Conservation (phyloP, 1,140 invertebrate species). For the Nasonia vitripennis region DNA sequence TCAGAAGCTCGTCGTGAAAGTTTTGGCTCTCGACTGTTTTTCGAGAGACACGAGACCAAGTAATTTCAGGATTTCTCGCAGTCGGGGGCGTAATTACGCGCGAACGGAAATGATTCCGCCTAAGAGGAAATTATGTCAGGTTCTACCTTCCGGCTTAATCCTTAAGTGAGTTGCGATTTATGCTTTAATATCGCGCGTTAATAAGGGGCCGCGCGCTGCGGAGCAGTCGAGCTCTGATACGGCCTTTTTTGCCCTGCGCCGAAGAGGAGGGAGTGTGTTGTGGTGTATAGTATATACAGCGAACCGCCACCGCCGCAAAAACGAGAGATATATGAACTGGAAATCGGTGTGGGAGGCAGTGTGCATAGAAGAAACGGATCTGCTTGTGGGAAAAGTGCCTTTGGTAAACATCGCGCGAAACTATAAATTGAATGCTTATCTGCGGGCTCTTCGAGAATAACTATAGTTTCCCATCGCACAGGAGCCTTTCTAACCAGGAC, state of each 20-base stretch:
- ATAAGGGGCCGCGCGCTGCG: conserved; percentile 16
- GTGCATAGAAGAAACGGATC: not conserved
- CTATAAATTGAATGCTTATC: not conserved
- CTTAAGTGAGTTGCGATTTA: conserved; percentile 67
- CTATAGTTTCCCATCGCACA: not conserved
- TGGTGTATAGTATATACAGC: not conserved
- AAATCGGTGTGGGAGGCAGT: not conserved
- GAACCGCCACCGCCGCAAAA: conserved; percentile 10
- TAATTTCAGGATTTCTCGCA: conserved; percentile 40
- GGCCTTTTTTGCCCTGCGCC: conserved; percentile 21
- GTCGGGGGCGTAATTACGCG: conserved; percentile 46
- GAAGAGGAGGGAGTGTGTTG: not conserved
- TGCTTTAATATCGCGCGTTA: conserved; percentile 63
- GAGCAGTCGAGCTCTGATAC: conserved; percentile 17
- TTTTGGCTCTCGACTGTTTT: conserved; percentile 45
- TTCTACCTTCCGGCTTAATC: conserved; percentile 49
- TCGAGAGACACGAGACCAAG: conserved; percentile 33
- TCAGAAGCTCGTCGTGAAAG: conserved; percentile 24
- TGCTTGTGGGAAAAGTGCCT: not conserved
- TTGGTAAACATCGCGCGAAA: not conserved
- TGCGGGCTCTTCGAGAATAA: not conserved
- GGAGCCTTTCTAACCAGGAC: not conserved
- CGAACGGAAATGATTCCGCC: conserved; percentile 51
- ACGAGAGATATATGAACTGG: conserved; percentile 32
- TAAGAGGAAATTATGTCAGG: conserved; percentile 47